Conservation (phyloP, 2,113 vertebrate species). For the Gadus chalcogrammus region DNA sequence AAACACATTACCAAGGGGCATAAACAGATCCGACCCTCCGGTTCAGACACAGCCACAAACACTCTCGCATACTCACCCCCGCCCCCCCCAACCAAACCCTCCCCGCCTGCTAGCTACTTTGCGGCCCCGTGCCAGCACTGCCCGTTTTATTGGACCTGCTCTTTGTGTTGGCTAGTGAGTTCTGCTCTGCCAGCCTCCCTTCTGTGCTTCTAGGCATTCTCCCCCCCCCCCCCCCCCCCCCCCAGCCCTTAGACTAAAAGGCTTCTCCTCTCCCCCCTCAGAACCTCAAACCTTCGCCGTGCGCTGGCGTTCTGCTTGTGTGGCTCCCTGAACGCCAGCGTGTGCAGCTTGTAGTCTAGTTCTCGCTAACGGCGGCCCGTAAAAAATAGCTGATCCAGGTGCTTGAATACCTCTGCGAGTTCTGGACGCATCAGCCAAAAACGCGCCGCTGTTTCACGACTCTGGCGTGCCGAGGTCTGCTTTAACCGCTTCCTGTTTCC, state of each 20-base stretch:
- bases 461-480: neutral
- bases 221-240: conserved; percentile 49
- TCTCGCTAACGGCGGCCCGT: neutral
- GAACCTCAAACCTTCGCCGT: neutral
- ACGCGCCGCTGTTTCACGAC: neutral
- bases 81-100: conserved; percentile 3
- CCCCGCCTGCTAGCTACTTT: conserved; percentile 42
- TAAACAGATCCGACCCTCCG: neutral
- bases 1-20: too few relatives aligned
- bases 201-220: conserved; percentile 37
- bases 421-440: conserved; percentile 22
- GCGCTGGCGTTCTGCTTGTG: conserved; percentile 40
- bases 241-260: conserved; percentile 55
- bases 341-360: too few relatives aligned
- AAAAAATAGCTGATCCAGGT: conserved; percentile 10
- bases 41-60: neutral
- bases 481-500: neutral
- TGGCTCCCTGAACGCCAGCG: too few relatives aligned
- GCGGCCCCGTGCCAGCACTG: conserved; percentile 46
- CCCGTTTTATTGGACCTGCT: conserved; percentile 48
- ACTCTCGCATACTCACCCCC: neutral
- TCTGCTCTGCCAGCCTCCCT: conserved; percentile 53
- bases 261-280: conserved; percentile 53
- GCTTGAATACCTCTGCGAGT: conserved; percentile 25
- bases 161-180: conserved; percentile 64